Conservation (phyloP, 2,888 invertebrate species). For the Noctua fimbriata region DNA sequence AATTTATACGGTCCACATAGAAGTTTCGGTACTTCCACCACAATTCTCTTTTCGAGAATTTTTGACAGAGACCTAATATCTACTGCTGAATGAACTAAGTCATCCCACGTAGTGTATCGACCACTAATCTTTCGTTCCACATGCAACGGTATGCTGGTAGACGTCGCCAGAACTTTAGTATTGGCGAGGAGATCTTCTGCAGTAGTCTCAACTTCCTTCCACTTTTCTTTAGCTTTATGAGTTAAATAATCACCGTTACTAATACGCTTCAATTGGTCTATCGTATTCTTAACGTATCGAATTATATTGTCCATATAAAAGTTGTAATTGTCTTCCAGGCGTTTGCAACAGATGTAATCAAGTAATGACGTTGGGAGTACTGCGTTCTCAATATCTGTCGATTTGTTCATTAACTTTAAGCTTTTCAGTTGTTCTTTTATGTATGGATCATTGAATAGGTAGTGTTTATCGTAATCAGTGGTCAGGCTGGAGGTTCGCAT, state of each 20-base stretch:
- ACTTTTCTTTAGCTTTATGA: constrained; percentile 84
- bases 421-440: constrained; percentile 78
- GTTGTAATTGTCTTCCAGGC: constrained; percentile 83
- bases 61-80: constrained; percentile 83
- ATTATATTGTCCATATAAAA: constrained; percentile 87
- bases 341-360: constrained; percentile 84
- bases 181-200: constrained; percentile 57
- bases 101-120: constrained; percentile 77
- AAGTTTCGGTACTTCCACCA: constrained; percentile 82
- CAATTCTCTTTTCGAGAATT: constrained; percentile 83
- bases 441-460: constrained; percentile 78
- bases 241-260: constrained; percentile 87
- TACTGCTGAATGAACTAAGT: constrained; percentile 84
- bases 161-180: constrained; percentile 77
- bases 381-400: constrained; percentile 68
- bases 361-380: constrained; percentile 80
- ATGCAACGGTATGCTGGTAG: constrained; percentile 80
- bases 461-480: constrained; percentile 74
- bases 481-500: constrained; percentile 74
- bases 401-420: constrained; percentile 70
- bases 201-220: constrained; percentile 76
- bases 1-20: constrained; percentile 80
- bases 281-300: constrained; percentile 82
- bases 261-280: constrained; percentile 86
- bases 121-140: constrained; percentile 75